phyloP scores from a whole-genome alignment of 1,140 invertebrate species.

The Lepidurus arcticus region DNA sequence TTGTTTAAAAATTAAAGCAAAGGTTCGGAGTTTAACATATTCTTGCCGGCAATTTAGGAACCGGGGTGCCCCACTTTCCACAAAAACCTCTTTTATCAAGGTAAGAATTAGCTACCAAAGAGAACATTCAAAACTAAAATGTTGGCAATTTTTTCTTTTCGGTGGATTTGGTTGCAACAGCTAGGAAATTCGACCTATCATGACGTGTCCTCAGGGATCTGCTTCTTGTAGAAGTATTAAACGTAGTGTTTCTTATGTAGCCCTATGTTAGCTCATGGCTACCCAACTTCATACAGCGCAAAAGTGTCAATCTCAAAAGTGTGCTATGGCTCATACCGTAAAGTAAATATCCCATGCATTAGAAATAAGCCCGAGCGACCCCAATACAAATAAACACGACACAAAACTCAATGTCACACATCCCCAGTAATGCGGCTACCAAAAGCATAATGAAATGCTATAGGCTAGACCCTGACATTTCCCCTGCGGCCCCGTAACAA shows the following conservation, averaged over 20 bases:
- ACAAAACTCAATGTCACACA: neutral
- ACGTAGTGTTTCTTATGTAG: slow-evolving; percentile 10
- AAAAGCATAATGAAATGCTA: neutral
- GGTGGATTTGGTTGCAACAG: neutral
- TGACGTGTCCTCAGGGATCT: neutral
- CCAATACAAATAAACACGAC: neutral
- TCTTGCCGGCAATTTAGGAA: too few species aligned
- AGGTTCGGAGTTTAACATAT: too few species aligned
- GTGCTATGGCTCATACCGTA: neutral
- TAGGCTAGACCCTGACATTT: slow-evolving; percentile 3
- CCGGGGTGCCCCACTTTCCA: too few species aligned
- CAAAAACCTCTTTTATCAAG: too few species aligned
- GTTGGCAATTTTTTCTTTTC: too few species aligned
- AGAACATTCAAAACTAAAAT: too few species aligned
- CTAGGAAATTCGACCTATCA: neutral
- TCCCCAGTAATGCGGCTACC: neutral
- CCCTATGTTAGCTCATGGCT: neutral
- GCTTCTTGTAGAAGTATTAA: slow-evolving; percentile 19
- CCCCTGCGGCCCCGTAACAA: neutral
- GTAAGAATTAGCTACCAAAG: too few species aligned
- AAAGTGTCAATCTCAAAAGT: neutral
- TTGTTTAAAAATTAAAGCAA: neutral
- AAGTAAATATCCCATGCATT: slow-evolving; percentile 8
- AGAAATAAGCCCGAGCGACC: neutral
- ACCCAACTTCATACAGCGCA: neutral